phyloP scores from a whole-genome alignment of 1,140 invertebrate species.

The Caenorhabditis latens region DNA sequence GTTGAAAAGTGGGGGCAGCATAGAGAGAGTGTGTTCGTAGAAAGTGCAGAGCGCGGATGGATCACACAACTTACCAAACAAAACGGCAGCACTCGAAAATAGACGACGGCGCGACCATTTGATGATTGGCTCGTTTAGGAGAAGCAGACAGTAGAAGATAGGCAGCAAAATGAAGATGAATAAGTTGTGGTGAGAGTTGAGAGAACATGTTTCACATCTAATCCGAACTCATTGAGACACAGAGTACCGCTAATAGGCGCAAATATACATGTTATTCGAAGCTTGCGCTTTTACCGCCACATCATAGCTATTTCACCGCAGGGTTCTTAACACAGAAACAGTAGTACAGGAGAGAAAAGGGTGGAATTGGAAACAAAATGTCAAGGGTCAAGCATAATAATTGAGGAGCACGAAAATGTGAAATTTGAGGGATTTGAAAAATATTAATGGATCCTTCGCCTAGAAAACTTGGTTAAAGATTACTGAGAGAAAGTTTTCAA shows the following conservation, averaged over 20 bases:
- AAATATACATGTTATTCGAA: conserved; percentile 46
- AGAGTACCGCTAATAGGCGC: conserved; percentile 47
- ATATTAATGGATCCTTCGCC: too few species aligned
- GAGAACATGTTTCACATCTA: conserved; percentile 51
- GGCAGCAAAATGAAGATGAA: not conserved
- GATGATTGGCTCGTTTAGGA: conserved; percentile 44
- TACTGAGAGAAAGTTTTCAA: not conserved
- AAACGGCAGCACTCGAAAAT: conserved; percentile 48
- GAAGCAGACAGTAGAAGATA: conserved; percentile 14
- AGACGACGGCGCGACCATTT: conserved; percentile 3
- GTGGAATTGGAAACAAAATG: too few species aligned
- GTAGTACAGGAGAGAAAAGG: too few species aligned
- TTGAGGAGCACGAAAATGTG: too few species aligned
- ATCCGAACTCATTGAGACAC: conserved; percentile 49
- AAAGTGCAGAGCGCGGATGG: conserved; percentile 40
- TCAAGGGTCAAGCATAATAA: too few species aligned
- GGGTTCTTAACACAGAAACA: not conserved
- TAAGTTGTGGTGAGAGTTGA: not conserved
- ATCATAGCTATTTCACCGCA: too few species aligned
- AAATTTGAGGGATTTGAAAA: too few species aligned
- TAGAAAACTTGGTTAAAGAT: too few species aligned
- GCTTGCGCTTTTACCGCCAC: not conserved
- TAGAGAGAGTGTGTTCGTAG: conserved; percentile 1
- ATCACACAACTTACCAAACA: conserved; percentile 52
- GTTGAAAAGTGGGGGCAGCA: conserved; percentile 31